Percentiles rank a stretch among this genome's conserved stretches.
Conservation (phyloP, 2,888 invertebrate species). For the Acrobasis consociella region DNA sequence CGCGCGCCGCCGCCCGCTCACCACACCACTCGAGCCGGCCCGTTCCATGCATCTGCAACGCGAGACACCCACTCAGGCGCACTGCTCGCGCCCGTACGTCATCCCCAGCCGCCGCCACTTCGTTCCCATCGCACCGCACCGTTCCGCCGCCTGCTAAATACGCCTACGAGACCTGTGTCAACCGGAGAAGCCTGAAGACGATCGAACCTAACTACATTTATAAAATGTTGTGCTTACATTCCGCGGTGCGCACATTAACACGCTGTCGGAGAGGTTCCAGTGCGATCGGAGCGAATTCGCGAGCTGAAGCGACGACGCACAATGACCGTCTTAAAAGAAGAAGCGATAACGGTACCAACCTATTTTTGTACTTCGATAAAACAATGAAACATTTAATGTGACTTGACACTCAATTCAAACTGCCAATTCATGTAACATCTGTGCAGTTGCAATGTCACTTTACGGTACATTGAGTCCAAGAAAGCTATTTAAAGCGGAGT, state of each 20-base stretch:
- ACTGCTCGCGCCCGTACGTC: constrained; percentile 60
- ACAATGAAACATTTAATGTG: constrained; percentile 8
- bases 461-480: constrained; percentile 18
- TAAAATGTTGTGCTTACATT: constrained; percentile 41
- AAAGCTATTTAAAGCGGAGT: constrained; percentile 22
- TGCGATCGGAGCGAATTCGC: constrained; percentile 79
- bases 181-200: constrained; percentile 53
- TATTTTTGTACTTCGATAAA: constrained; percentile 41
- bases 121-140: constrained; percentile 78
- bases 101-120: constrained; percentile 53
- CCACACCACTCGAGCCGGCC: constrained; percentile 57
- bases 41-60: constrained; percentile 77
- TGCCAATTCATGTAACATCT: constrained; percentile 13
- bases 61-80: constrained; percentile 77
- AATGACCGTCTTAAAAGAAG: constrained; percentile 63
- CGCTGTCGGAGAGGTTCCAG: constrained; percentile 76
- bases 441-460: constrained; percentile 14
- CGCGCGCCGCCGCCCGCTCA: constrained; percentile 65
- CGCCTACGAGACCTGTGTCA: constrained; percentile 47
- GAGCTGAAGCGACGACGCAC: constrained; percentile 65
- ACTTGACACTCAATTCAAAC: constrained; percentile 8
- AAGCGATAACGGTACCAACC: constrained; percentile 68
- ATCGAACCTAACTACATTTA: constrained; percentile 51
- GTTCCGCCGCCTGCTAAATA: constrained; percentile 59
- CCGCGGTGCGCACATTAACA: constrained; percentile 58